These are phyloP conservation scores for Triplophysa bombifrons DNA, from an alignment of 2,797 vertebrate species.

Conservation along the genomic window DNA sequence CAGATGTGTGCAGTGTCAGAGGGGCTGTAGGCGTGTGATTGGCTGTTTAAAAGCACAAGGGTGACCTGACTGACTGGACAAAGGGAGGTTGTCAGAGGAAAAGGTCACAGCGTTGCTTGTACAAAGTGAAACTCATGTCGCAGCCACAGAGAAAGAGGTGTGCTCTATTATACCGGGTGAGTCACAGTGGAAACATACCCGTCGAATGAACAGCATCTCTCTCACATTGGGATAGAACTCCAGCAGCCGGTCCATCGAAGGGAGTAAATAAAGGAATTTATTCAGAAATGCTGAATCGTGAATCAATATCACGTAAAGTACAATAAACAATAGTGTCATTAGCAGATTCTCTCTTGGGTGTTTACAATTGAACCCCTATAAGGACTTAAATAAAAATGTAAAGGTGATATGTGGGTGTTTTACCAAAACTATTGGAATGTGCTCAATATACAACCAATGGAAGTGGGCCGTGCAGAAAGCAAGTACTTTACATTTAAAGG, in stretches of 20 bases:
- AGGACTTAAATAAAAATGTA: conserved; percentile 1
- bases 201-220: conserved; percentile 12
- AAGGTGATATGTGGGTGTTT: background rate
- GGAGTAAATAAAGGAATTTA: conserved; percentile 8
- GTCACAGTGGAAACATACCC: conserved; percentile 27
- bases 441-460: too few relatives aligned
- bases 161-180: background rate
- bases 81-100: conserved; percentile 60
- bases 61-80: conserved; percentile 55
- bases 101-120: conserved; percentile 61
- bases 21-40: conserved; percentile 43
- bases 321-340: conserved; percentile 29
- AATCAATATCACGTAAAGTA: conserved; percentile 11
- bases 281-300: background rate
- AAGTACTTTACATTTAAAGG: too few relatives aligned
- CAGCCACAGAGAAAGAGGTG: conserved; percentile 33
- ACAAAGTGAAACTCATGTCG: conserved; percentile 59
- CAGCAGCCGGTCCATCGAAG: background rate
- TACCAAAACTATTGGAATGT: background rate
- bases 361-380: conserved; percentile 17
- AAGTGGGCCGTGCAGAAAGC: background rate
- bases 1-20: conserved; percentile 37
- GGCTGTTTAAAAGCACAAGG: conserved; percentile 49
- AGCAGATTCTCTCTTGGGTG: conserved; percentile 27
- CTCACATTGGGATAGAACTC: conserved; percentile 14